These are phyloP conservation scores for Isoperla grammatica DNA, from an alignment of 2,888 invertebrate species.

Conservation along the genomic window DNA sequence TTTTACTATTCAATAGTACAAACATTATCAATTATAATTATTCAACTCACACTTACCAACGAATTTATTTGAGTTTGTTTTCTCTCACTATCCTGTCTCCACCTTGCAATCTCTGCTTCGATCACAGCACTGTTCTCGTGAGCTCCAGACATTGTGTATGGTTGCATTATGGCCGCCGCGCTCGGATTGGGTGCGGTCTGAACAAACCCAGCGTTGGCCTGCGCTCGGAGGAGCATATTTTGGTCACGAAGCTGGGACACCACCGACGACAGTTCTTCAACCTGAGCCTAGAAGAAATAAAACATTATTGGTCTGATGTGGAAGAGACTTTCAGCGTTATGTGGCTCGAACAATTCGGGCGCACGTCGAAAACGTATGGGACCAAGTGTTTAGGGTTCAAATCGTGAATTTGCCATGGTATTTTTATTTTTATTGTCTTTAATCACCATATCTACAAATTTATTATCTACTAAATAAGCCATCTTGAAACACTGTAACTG, in stretches of 20 bases:
- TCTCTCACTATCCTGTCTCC: conserved; percentile 31
- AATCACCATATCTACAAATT: too few relatives aligned
- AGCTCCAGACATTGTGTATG: too few relatives aligned
- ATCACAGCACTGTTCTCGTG: background rate
- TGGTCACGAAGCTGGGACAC: conserved; percentile 77
- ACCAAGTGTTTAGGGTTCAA: too few relatives aligned
- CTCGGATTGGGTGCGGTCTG: background rate
- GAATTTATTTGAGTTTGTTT: conserved; percentile 30
- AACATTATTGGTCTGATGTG: conserved; percentile 1
- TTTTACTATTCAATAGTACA: too few relatives aligned
- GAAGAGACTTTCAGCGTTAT: conserved; percentile 18
- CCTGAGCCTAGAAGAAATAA: conserved; percentile 46
- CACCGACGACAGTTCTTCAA: conserved; percentile 63
- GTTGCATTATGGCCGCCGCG: background rate
- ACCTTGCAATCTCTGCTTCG: conserved; percentile 11
- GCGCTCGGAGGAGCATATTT: conserved; percentile 75
- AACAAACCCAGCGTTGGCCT: conserved; percentile 16
- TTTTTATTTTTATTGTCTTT: too few relatives aligned
- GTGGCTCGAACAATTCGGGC: too few relatives aligned
- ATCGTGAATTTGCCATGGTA: too few relatives aligned
- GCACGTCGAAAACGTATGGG: too few relatives aligned
- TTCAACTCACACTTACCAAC: conserved; percentile 30
- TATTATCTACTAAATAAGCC: too few relatives aligned
- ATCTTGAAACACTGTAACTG: too few relatives aligned
- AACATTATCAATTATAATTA: too few relatives aligned